A percentile compares a stretch with the other conserved stretches of the same genome.
Evolutionary conservation across 2,888 invertebrate species (phyloP).

Genomic region (Drosophila atripex): DNA sequence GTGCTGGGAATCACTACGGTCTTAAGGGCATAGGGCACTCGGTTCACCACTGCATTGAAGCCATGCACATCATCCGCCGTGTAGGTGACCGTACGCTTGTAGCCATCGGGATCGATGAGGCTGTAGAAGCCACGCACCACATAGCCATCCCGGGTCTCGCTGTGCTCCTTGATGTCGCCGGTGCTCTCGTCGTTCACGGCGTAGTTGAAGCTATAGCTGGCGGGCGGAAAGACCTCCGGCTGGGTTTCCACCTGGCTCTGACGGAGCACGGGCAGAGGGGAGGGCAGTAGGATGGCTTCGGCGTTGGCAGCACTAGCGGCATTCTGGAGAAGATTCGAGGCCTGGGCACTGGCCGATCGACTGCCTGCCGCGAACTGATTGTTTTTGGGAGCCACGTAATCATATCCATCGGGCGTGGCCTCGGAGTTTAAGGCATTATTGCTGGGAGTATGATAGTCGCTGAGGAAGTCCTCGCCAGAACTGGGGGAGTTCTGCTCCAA

Average conservation of each 20-base stretch:
- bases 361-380: conserved; percentile 39
- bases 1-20: conserved; percentile 31
- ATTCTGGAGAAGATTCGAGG: conserved; percentile 41
- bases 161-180: conserved; percentile 85
- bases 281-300: conserved; percentile 29
- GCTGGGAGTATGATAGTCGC: conserved; percentile 49
- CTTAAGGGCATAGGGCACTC: conserved; percentile 80
- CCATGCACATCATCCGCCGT: conserved; percentile 85
- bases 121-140: conserved; percentile 85
- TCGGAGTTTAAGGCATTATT: conserved; percentile 61
- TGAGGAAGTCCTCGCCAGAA: conserved; percentile 62
- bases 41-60: conserved; percentile 85
- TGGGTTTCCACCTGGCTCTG: conserved; percentile 31
- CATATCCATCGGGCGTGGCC: conserved; percentile 64
- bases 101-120: conserved; percentile 85
- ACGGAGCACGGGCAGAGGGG: conserved; percentile 35
- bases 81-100: conserved; percentile 85
- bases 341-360: conserved; percentile 28
- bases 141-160: conserved; percentile 85
- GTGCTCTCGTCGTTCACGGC: conserved; percentile 84
- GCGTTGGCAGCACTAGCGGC: conserved; percentile 35
- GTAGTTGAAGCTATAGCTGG: conserved; percentile 83
- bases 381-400: conserved; percentile 43
- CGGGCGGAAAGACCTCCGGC: conserved; percentile 67
- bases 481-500: conserved; percentile 42